Base-by-base conservation (phyloP, 2,888 invertebrate genomes). In the Sinopyrophorus schimmeli region DNA sequence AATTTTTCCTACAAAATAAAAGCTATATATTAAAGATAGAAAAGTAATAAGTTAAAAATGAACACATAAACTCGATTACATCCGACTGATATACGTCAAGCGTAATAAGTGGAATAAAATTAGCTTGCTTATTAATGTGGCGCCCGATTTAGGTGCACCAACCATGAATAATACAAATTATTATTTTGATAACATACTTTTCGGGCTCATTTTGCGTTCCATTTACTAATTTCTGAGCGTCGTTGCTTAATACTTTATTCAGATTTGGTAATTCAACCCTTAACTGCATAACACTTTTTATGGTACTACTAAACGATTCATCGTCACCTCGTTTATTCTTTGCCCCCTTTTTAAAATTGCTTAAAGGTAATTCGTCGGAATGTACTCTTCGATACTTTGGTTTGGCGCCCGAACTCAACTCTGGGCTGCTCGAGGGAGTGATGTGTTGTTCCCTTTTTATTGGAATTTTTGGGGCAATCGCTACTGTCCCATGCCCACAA, bases 1-100 rank as follows among this genome's bases (percentile, higher is more conserved):
- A 74, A 47, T 77, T 78, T 63, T 80, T 80, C 83, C 83, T 83
- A 76, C 9, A 76, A 75, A 27, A 49, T 46, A 47, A 43, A 51
- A 16, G n/a, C n/a, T n/a, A n/a, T n/a, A n/a, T n/a, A n/a, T n/a
- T n/a, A n/a, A n/a, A n/a, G n/a, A n/a, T 32, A 18, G 18, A 23
- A 9, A 23, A n/a, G n/a, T n/a, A n/a, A n/a, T n/a, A n/a, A n/a
- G n/a, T n/a, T 23, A 14, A 21, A 15, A 31, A 26, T 21, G 5
- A 24, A 14, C 10, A 32, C 18, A 18, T 32, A 12, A 15, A 20
- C 32, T n/a, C n/a, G n/a, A n/a, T n/a, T n/a, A n/a, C n/a, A n/a
- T n/a, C n/a, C n/a, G n/a, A 31, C 14, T 32, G 20, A 52, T 38
- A 35, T 34, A 47, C 50, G 44, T 50, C 48, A 53, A 41, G 38